A percentile compares a stretch with the other conserved stretches of the same genome.
These are phyloP conservation scores for Mormyrus iriodes DNA, from an alignment of 2,113 vertebrate genomes.

Conservation along the genomic window DNA sequence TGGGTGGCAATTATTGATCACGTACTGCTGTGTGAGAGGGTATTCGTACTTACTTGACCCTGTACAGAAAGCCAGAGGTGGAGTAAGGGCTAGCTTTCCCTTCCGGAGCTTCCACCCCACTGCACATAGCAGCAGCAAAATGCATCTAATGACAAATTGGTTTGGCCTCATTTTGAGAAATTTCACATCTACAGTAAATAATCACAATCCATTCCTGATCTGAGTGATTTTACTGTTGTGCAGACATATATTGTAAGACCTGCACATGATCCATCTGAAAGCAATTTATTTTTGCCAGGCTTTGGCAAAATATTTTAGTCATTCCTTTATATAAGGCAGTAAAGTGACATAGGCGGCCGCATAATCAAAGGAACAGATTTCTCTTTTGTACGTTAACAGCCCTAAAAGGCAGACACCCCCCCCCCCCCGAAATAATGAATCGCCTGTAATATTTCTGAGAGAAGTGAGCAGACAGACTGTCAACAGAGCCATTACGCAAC, in stretches of 20 bases:
- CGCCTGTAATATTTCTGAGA: not conserved
- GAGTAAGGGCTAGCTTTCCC: not conserved
- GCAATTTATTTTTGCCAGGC: not conserved
- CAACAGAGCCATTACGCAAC: constrained; percentile 15
- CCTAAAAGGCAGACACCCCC: not conserved
- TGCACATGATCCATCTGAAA: not conserved
- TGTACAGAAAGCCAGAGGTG: not conserved
- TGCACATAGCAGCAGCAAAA: not conserved
- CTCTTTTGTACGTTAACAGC: not conserved
- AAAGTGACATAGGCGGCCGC: not conserved
- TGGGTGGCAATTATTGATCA: not conserved
- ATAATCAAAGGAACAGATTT: not conserved
- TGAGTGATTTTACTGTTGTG: not conserved
- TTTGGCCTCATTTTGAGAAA: not conserved
- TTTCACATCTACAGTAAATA: not conserved
- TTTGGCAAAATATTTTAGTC: not conserved
- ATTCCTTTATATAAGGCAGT: not conserved
- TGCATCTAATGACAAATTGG: not conserved
- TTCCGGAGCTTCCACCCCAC: not conserved
- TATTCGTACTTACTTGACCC: not conserved
- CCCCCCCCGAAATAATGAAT: not conserved
- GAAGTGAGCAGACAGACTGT: not conserved
- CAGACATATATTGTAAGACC: not conserved
- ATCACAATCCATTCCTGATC: not conserved
- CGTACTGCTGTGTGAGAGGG: not conserved